These are phyloP conservation scores for Hippocampus guttulatus DNA, from an alignment of 2,113 vertebrate species.

Conservation along the genomic window DNA sequence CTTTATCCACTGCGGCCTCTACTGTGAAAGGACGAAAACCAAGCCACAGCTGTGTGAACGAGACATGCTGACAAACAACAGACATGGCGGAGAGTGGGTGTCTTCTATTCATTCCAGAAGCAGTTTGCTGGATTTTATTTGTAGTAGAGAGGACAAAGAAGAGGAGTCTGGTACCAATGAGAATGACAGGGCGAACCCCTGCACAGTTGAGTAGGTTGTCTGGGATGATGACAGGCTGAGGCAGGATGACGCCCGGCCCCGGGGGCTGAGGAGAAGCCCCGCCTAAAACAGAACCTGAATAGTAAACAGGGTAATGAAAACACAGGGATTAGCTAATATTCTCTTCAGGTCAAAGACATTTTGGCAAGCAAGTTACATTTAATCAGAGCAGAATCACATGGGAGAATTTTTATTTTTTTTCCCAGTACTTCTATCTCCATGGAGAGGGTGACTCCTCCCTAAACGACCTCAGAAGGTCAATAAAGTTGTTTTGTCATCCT, in stretches of 20 bases:
- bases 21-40: no score
- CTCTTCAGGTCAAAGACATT: background rate
- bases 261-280: constrained; percentile 78
- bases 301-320: constrained; percentile 6
- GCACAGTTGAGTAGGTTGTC: constrained; percentile 93
- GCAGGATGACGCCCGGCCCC: constrained; percentile 85
- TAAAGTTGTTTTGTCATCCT: constrained; percentile 21
- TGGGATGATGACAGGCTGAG: constrained; percentile 90
- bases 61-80: background rate
- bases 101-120: background rate
- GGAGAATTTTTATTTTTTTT: constrained; percentile 3
- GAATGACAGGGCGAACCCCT: constrained; percentile 91
- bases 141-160: background rate
- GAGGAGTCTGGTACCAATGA: constrained; percentile 80
- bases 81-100: background rate
- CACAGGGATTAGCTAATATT: background rate
- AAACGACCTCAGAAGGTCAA: constrained; percentile 32
- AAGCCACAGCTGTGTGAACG: background rate
- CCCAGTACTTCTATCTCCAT: constrained; percentile 43
- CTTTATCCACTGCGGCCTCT: no score
- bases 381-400: constrained; percentile 16
- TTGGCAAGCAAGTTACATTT: background rate
- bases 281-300: constrained; percentile 78
- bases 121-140: background rate
- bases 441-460: constrained; percentile 46